Evolutionary conservation across 2,113 vertebrate genomes (phyloP), one percentile per base, ranked within the genome.

Genomic region (Chloebia gouldiae): DNA sequence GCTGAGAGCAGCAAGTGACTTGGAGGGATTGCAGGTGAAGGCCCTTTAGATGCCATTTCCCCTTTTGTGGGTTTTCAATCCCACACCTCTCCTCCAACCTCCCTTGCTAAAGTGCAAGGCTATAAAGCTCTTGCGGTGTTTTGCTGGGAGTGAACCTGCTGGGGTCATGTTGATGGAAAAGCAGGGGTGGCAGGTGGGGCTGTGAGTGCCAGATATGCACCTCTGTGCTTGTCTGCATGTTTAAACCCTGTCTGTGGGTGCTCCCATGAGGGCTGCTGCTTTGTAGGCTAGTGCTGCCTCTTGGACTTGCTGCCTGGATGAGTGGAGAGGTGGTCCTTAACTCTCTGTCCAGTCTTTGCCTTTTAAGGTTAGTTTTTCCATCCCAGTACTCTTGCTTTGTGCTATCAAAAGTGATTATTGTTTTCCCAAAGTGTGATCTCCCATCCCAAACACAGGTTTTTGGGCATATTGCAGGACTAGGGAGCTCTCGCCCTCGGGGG

Each of bases 291-390:
- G 20, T 75, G 72, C 92, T 77, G 51, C 42, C 45, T 93, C 19
- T 73, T 65, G 69, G 68, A 65, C 77, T 84, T 3, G 13, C 90
- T 89, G 42, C 80, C 50, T 0, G 2, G 40, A 44, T 1, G 24
- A 85, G 80, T 33, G 53, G 63, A 80, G 91, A 95, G 83, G 83
- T 73, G 93, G 37, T 95, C 66, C 88, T 91, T 85, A 78, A 39
- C 22, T 18, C 47, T 92, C 42, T 68, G 86, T 91, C 88, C 86
- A 64, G 80, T 73, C 88, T 91, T 94, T 95, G 82, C 94, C 91
- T 95, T 94, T 94, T 94, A 94, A 93, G 96, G 91, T 92, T 95
- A 71, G 51, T 78, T 94, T 90, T 81, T 93, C 61, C 65, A 86
- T 86, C 79, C n/a, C 64, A 49, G 49, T 78, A 84, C 72, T 95